phyloP scores from a whole-genome alignment of 1,140 invertebrate species.

The Vanessa tameamea region DNA sequence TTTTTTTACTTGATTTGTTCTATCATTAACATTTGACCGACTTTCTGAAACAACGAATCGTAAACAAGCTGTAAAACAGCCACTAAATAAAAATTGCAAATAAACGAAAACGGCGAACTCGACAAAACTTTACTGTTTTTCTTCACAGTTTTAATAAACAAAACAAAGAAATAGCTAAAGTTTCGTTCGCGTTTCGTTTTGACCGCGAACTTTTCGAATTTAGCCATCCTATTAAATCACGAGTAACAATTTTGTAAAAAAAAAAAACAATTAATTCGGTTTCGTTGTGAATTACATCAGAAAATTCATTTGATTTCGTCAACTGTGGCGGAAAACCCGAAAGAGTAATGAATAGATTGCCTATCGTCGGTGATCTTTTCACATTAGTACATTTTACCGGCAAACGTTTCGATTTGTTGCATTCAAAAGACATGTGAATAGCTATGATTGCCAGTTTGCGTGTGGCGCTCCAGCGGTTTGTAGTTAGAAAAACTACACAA shows the following conservation, averaged over 20 bases:
- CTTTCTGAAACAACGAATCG: conserved; percentile 41
- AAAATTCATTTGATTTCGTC: conserved; percentile 30
- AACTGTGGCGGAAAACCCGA: conserved; percentile 23
- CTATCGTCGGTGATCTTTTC: conserved; percentile 42
- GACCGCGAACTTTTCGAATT: conserved; percentile 45
- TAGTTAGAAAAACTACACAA: conserved; percentile 9
- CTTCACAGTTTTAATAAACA: conserved; percentile 66
- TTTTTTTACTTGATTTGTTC: background rate
- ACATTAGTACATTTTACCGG: conserved; percentile 53
- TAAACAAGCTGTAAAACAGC: conserved; percentile 60
- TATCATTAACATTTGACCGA: conserved; percentile 31
- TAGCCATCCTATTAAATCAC: conserved; percentile 33
- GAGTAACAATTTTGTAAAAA: conserved; percentile 36
- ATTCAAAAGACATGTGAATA: conserved; percentile 58
- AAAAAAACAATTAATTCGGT: conserved; percentile 28
- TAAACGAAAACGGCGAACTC: conserved; percentile 63
- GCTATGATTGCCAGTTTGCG: conserved; percentile 70
- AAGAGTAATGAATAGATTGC: conserved; percentile 42
- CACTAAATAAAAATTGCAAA: conserved; percentile 67
- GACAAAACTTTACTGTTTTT: conserved; percentile 61
- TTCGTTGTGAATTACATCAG: conserved; percentile 19
- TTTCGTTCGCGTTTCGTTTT: conserved; percentile 54
- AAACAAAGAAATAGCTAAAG: conserved; percentile 67
- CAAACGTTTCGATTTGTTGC: conserved; percentile 64
- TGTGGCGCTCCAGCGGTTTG: conserved; percentile 49